Base-by-base conservation (phyloP, 1,140 invertebrate genomes). In the Ceratina japonica region DNA sequence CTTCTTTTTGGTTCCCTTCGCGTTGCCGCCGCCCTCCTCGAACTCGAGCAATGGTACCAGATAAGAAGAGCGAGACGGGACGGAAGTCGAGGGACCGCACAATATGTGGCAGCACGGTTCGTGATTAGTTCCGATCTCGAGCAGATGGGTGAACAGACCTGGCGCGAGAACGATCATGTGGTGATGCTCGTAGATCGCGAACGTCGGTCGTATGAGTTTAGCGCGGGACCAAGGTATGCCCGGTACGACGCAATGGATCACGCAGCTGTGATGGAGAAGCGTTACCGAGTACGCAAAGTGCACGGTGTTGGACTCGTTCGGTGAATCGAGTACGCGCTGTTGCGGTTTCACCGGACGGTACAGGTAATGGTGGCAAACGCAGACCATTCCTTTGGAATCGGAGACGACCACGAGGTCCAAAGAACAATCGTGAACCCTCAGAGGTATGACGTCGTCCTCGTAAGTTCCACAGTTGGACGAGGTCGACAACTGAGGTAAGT, bases 231-330 rank as follows among this genome's bases (percentile, higher is more conserved):
- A 97, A 1, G 95, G 94, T 86, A 97, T 94, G 56, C 96, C 96
- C 0, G 96, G 96, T 82, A 97, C 94, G 8, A 96, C 95, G 85
- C 95, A 96, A 87, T 97, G 96, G 13, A 97, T 94, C 2, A 97
- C 96, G 87, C 95, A 96, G 49, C 96, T 96, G 86, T 97, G 96
- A 88, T 97, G 96, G 65, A 97, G 91, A 64, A 97, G 89, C 0
- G 96, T 97, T 15, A 97, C 95, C 1, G 96, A 97, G 89, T 97
- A 97, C 18, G 96, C 96, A 88, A 97, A 96, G 86, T 97, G 95
- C 2, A 97, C 96, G 18, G 94, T 95, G 24, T 95, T 94, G 37
- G 93, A 93, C 65, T 94, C 91, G 63, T 83, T 94, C 66, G 94
- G 83, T 16, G 92, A 91, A 74, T 94, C 92, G 44, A 94, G 91